These are phyloP conservation scores for Phyllostomus hastatus DNA, from an alignment of 2,113 vertebrate genomes.

Conservation along the genomic window DNA sequence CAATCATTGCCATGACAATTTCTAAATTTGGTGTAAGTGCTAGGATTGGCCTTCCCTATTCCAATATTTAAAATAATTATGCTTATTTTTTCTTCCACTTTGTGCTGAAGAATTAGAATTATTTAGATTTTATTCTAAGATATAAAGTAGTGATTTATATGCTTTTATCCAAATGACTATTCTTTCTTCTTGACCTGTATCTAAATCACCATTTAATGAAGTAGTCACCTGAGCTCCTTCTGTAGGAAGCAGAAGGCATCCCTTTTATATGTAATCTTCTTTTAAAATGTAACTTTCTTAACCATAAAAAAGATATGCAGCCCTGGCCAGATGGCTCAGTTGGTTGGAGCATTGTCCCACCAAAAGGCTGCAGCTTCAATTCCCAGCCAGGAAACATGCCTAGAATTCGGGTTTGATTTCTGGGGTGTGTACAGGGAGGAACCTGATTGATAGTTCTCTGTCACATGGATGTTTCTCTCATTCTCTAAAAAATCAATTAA, in stretches of 20 bases:
- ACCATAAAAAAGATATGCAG: background rate
- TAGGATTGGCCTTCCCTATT: background rate
- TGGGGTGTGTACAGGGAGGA: no score
- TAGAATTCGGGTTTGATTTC: no score
- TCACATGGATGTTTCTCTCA: no score
- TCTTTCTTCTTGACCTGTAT: slow-evolving; percentile 9
- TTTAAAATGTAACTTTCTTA: background rate
- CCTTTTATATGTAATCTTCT: background rate
- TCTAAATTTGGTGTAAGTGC: background rate
- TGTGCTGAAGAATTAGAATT: background rate
- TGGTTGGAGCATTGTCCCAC: no score
- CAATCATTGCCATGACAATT: background rate
- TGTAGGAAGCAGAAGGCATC: background rate
- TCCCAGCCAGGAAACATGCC: no score
- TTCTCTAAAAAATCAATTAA: no score
- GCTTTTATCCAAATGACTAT: background rate
- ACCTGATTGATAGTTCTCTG: no score
- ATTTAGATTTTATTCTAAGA: background rate
- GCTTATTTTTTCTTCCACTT: background rate
- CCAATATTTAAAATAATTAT: background rate
- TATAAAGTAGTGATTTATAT: background rate
- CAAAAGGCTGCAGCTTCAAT: no score
- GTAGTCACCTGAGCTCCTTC: background rate
- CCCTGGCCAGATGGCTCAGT: no score
- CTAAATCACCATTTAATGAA: background rate